Conservation (phyloP, 2,888 invertebrate genomes). For the Elaeidobius kamerunicus region DNA sequence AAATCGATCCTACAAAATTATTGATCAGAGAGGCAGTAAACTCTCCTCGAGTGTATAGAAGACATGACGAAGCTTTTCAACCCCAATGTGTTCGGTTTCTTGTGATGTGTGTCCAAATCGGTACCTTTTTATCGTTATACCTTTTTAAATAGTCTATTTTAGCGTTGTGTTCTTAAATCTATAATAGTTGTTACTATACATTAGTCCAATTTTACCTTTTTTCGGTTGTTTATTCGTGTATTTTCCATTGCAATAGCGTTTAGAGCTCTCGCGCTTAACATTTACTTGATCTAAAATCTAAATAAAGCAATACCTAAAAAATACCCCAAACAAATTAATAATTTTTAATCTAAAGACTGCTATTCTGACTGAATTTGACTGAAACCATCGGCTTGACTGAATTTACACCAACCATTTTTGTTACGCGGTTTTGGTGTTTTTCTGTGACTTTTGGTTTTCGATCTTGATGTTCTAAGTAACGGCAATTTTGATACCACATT, state of each 20-base stretch:
- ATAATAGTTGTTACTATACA: constrained; percentile 16
- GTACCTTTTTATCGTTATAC: constrained; percentile 35
- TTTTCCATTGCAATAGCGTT: not conserved
- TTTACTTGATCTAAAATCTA: too few relatives aligned
- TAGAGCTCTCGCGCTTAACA: not conserved
- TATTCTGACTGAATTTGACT: constrained; percentile 47
- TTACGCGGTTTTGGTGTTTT: constrained; percentile 33
- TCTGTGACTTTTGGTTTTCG: constrained; percentile 27
- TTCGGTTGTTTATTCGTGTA: constrained; percentile 3
- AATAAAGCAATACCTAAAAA: constrained; percentile 6
- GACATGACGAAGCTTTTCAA: constrained; percentile 33
- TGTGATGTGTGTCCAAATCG: constrained; percentile 41
- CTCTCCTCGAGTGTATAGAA: constrained; percentile 33
- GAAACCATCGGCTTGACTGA: constrained; percentile 44
- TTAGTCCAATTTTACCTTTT: constrained; percentile 19
- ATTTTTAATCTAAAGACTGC: constrained; percentile 45
- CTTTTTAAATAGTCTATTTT: constrained; percentile 36
- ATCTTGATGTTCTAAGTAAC: constrained; percentile 37
- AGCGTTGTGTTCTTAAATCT: constrained; percentile 32
- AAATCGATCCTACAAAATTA: constrained; percentile 47
- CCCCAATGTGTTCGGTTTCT: constrained; percentile 46
- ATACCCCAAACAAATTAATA: constrained; percentile 39
- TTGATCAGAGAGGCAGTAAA: constrained; percentile 40
- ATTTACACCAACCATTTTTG: constrained; percentile 40
- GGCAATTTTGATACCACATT: constrained; percentile 40